phyloP scores from a whole-genome alignment of 92 coral and sea anemone genomes.

The Heteractis magnifica region DNA sequence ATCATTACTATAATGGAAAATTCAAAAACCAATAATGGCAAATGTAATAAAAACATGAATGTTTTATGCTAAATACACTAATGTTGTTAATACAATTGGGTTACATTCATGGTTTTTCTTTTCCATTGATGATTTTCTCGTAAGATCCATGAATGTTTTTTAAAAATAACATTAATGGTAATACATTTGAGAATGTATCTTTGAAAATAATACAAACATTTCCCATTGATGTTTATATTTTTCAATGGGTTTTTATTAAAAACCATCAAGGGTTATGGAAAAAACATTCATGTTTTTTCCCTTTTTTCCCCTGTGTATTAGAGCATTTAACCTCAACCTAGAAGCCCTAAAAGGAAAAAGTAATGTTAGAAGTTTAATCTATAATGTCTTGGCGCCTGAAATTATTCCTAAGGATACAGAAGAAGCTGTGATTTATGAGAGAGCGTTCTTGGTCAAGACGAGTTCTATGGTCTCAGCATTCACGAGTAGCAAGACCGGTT shows the following conservation, averaged over 20 bases:
- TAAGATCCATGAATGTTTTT: not conserved
- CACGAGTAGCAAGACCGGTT: no score
- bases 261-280: not conserved
- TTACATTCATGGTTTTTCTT: not conserved
- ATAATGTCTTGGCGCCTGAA: no score
- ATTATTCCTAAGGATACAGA: no score
- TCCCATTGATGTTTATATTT: slow-evolving; percentile 2
- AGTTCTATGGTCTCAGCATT: no score
- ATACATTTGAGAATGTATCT: not conserved
- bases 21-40: not conserved
- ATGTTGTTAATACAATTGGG: not conserved
- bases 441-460: no score
- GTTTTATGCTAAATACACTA: not conserved
- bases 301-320: no score
- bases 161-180: not conserved
- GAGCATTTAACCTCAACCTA: no score
- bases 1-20: not conserved
- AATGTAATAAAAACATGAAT: not conserved
- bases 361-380: no score
- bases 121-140: not conserved
- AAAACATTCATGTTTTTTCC: not conserved
- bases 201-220: no score
- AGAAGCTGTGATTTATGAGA: no score
- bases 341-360: no score
- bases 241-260: not conserved